Base-by-base conservation (phyloP, 2,113 vertebrate genomes). In the Prolemur simus region DNA sequence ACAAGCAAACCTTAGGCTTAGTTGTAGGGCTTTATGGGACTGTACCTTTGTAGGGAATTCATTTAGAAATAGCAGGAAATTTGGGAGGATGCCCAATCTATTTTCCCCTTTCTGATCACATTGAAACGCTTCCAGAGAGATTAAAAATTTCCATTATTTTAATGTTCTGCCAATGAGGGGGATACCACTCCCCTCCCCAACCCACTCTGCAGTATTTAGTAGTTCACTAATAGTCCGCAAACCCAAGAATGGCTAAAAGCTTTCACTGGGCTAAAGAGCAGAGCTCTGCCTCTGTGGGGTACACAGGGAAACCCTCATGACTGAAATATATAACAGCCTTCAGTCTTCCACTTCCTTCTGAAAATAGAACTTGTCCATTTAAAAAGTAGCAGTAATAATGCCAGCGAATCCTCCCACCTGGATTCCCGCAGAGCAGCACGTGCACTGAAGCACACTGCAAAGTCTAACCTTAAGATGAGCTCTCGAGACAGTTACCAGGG, bases 321-420 rank as follows among this genome's bases (percentile, higher is more conserved):
- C 60, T 47, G 76, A 73, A 77, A 80, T 10, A 25, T 2, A 6
- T 27, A 52, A 52, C 5, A 37, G 63, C 4, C 25, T 83, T 68
- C 23, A 60, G 60, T 7, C 18, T 87, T 66, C 23, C 20, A 4
- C 37, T 80, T 84, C 47, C 74, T 82, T 82, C 76, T 77, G 64
- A 93, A 81, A 80, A 58, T 21, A 74, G 49, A 87, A 90, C 21
- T n/a, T 80, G 42, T n/a, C 37, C 23, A 20, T 52, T 76, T 81
- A 82, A 74, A 45, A 85, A 54, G 4, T 6, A 84, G 63, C 42
- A 52, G 34, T 27, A 29, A 18, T 52, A 42, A 32, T 8, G 17
- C 29, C 47, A 27, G 63, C 34, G 60, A 49, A 34, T 32, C 9
- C 39, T 84, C 7, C 42, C 18, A n/a, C 47, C 49, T 21, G 1